phyloP scores from a whole-genome alignment of 2,888 invertebrate genomes.

The Apotomis capreana region DNA sequence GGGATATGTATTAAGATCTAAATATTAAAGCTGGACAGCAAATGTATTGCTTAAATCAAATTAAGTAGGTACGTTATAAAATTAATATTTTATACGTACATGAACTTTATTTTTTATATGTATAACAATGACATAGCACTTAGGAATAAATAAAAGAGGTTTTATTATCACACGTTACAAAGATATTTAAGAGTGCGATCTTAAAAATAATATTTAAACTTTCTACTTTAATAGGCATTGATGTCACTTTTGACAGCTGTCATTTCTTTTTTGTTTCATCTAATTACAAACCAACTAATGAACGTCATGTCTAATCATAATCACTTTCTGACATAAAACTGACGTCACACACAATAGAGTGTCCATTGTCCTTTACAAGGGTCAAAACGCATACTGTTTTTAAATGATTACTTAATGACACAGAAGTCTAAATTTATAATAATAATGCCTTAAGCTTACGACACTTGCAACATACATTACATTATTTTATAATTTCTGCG shows the following conservation, averaged over 20 bases:
- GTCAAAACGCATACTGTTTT: neutral
- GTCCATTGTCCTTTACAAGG: conserved; percentile 2
- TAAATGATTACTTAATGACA: neutral
- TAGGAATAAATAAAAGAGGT: too few relatives aligned
- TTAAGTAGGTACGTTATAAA: too few relatives aligned
- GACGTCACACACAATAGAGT: neutral
- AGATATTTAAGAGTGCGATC: neutral
- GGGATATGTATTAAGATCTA: too few relatives aligned
- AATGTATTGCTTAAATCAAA: too few relatives aligned
- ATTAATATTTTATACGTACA: too few relatives aligned
- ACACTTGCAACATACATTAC: neutral
- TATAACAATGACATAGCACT: too few relatives aligned
- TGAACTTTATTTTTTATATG: too few relatives aligned
- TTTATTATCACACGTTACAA: too few relatives aligned
- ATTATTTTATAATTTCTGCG: conserved; percentile 4
- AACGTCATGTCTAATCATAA: neutral
- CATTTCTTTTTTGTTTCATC: neutral
- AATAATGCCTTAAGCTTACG: neutral
- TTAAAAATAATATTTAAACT: neutral
- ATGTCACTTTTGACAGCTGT: neutral
- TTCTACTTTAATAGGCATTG: neutral
- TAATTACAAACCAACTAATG: neutral
- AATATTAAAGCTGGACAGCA: too few relatives aligned
- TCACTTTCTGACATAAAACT: neutral
- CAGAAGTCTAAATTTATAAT: neutral